Conservation (phyloP, 53 echinoderm and acorn worm genomes). For the Hippasteria phrygiana region DNA sequence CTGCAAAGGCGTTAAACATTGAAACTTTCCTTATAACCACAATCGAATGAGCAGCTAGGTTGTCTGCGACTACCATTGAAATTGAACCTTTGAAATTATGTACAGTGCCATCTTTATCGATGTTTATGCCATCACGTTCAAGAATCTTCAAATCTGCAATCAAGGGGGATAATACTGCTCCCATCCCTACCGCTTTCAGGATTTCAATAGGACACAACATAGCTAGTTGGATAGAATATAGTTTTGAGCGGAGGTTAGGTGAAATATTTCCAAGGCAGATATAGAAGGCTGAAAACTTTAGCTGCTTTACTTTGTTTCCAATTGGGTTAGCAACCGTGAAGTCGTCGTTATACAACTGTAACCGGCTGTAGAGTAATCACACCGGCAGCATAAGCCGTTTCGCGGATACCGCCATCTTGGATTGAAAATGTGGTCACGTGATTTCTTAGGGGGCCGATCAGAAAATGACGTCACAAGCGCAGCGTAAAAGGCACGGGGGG, state of each 20-base stretch:
- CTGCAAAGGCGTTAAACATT: constrained; percentile 22
- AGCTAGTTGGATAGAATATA: constrained; percentile 40
- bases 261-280: constrained; percentile 36
- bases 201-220: constrained; percentile 24
- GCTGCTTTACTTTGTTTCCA: constrained; percentile 29
- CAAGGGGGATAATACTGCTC: constrained; percentile 1
- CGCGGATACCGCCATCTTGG: too few species aligned
- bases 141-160: constrained; percentile 30
- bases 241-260: constrained; percentile 41
- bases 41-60: constrained; percentile 24
- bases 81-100: constrained; percentile 50
- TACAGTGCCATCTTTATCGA: constrained; percentile 18
- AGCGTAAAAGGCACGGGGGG: too few species aligned
- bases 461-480: too few species aligned
- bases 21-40: constrained; percentile 55
- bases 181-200: constrained; percentile 22
- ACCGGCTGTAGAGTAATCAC: too few species aligned
- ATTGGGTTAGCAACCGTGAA: constrained; percentile 11
- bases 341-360: constrained; percentile 23
- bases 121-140: constrained; percentile 41
- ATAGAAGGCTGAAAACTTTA: constrained; percentile 47
- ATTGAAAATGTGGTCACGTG: too few species aligned
- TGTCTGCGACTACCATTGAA: constrained; percentile 62
- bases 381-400: too few species aligned
- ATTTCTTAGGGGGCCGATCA: too few species aligned